Evolutionary conservation across 2,888 invertebrate species (phyloP).

Genomic region (Idaea biselata): DNA sequence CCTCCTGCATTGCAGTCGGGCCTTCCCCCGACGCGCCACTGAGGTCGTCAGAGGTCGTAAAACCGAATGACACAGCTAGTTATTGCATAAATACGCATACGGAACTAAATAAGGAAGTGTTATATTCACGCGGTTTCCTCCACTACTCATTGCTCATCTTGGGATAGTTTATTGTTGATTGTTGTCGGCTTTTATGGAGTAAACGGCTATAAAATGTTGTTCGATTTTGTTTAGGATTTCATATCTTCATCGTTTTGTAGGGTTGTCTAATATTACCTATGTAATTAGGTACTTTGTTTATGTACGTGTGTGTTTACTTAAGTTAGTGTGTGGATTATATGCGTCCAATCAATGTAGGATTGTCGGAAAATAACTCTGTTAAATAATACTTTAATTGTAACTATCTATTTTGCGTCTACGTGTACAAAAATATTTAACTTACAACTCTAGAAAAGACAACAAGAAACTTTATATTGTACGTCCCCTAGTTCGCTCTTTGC

Average conservation of each 20-base stretch:
- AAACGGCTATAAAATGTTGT: background rate
- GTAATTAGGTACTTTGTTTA: background rate
- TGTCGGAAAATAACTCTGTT: too few relatives aligned
- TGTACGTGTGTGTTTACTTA: background rate
- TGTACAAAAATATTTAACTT: too few relatives aligned
- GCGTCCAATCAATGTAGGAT: too few relatives aligned
- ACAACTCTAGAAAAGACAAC: too few relatives aligned
- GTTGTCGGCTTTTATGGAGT: background rate
- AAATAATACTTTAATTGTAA: too few relatives aligned
- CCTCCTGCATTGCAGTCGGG: too few relatives aligned
- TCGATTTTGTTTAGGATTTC: background rate
- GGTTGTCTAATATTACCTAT: background rate
- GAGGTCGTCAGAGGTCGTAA: too few relatives aligned
- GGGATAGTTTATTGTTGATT: background rate
- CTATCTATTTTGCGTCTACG: too few relatives aligned
- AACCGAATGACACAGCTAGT: slow-evolving; percentile 7
- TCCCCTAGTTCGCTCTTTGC: too few relatives aligned
- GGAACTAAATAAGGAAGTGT: slow-evolving; percentile 62
- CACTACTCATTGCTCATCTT: background rate
- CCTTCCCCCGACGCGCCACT: too few relatives aligned
- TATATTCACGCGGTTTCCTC: slow-evolving; percentile 15
- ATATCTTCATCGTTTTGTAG: background rate
- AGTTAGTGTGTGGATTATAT: too few relatives aligned
- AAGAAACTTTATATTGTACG: too few relatives aligned
- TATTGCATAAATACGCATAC: slow-evolving; percentile 39